phyloP scores from a whole-genome alignment of 2,888 invertebrate genomes.

The Hirudinaria manillensis region DNA sequence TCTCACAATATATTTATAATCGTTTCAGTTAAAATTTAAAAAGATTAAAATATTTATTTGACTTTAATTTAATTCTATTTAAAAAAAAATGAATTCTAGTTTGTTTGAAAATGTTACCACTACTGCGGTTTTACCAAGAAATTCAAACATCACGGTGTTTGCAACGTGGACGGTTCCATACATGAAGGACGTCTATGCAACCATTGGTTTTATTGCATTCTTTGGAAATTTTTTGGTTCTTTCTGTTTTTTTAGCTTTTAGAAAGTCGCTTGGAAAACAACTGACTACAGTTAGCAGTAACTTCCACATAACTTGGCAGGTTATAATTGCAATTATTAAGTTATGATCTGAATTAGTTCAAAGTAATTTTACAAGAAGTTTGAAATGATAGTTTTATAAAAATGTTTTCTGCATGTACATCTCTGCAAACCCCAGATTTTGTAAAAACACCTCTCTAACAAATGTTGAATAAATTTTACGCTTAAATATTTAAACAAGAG shows the following conservation, averaged over 20 bases:
- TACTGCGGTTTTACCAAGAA: background rate
- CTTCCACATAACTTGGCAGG: slow-evolving; percentile 6
- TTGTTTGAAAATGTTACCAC: background rate
- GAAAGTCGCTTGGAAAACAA: background rate
- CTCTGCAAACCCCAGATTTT: no score
- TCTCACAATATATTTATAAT: no score
- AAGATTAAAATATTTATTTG: background rate
- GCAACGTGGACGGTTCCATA: background rate
- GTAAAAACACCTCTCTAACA: no score
- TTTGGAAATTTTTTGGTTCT: background rate
- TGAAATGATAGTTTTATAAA: no score
- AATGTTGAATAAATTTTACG: no score
- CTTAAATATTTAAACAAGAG: no score
- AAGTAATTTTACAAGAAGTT: no score
- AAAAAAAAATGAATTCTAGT: background rate
- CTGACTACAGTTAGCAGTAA: background rate
- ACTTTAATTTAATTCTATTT: background rate
- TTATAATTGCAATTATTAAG: background rate
- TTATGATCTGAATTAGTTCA: no score
- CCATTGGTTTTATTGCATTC: background rate
- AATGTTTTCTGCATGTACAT: background rate
- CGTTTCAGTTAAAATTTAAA: background rate
- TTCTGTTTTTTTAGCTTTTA: slow-evolving; percentile 1
- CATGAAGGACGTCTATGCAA: background rate
- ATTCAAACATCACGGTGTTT: background rate